Conservation (phyloP, 2,888 invertebrate genomes). For the Scelioninae gen. 1 region DNA sequence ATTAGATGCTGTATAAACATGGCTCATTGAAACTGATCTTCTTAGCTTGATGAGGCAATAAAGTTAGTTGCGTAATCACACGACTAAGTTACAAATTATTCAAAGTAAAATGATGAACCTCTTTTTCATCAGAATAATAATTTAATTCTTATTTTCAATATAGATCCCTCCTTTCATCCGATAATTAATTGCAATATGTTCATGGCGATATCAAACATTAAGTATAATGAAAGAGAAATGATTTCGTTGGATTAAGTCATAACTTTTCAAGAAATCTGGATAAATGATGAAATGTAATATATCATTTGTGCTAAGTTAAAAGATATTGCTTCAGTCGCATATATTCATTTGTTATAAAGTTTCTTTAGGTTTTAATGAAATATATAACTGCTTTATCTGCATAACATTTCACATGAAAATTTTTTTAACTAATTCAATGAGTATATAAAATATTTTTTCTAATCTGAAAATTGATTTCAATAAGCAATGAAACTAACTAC, state of each 20-base stretch:
- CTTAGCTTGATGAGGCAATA: constrained; percentile 69
- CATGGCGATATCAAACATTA: constrained; percentile 15
- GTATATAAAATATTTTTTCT: too few relatives aligned
- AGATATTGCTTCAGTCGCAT: too few relatives aligned
- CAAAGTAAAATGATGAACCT: constrained; percentile 57
- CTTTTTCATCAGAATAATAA: constrained; percentile 60
- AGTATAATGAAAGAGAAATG: constrained; percentile 9
- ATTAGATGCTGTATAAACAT: too few relatives aligned
- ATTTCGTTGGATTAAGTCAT: constrained; percentile 17
- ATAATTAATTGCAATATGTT: constrained; percentile 31
- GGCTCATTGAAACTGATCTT: constrained; percentile 68
- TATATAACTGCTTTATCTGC: too few relatives aligned
- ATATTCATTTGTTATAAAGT: too few relatives aligned
- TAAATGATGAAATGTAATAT: neutral
- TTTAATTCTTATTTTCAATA: constrained; percentile 41
- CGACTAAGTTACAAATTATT: constrained; percentile 64
- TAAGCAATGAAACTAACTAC: too few relatives aligned
- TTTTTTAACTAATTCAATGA: too few relatives aligned
- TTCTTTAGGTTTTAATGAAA: too few relatives aligned
- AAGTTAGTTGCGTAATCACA: constrained; percentile 65
- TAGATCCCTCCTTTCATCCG: constrained; percentile 22
- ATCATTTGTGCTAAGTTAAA: neutral
- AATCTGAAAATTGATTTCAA: too few relatives aligned
- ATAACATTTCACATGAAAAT: too few relatives aligned
- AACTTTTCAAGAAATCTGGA: constrained; percentile 15